A percentile compares a stretch with the other conserved stretches of the same genome.
Conservation (phyloP, 2,888 invertebrate genomes). For the Hyppa rectilinea region DNA sequence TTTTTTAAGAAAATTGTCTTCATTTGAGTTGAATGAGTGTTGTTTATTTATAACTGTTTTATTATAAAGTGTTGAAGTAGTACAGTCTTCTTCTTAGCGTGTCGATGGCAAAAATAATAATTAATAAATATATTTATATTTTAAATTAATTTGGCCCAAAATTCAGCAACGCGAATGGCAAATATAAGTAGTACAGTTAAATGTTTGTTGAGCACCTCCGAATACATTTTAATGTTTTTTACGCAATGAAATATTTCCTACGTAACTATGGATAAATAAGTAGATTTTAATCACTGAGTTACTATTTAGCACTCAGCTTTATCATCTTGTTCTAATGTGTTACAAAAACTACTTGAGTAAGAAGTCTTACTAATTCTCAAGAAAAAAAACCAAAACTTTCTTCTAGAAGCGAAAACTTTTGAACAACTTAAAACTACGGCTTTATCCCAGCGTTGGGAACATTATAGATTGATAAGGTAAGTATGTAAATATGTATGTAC, state of each 20-base stretch:
- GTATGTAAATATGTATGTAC: too few species aligned
- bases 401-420: not conserved
- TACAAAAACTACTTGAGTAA: too few species aligned
- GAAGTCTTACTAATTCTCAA: too few species aligned
- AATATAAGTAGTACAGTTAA: slow-evolving; percentile 5
- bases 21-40: slow-evolving; percentile 5
- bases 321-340: not conserved
- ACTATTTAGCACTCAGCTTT: not conserved
- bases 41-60: slow-evolving; percentile 23
- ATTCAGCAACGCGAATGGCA: too few species aligned
- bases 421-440: not conserved
- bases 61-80: slow-evolving; percentile 4
- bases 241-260: not conserved
- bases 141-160: too few species aligned
- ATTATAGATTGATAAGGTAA: too few species aligned
- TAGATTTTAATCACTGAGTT: too few species aligned
- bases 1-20: slow-evolving; percentile 31
- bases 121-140: too few species aligned
- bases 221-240: not conserved
- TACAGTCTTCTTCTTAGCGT: too few species aligned
- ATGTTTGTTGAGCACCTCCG: not conserved
- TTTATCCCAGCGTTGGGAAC: too few species aligned
- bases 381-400: not conserved
- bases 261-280: not conserved
- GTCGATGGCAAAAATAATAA: too few species aligned